A percentile compares a stretch with the other conserved stretches of the same genome.
Evolutionary conservation across 2,797 vertebrate genomes (phyloP).

Genomic region (Pampus argenteus): DNA sequence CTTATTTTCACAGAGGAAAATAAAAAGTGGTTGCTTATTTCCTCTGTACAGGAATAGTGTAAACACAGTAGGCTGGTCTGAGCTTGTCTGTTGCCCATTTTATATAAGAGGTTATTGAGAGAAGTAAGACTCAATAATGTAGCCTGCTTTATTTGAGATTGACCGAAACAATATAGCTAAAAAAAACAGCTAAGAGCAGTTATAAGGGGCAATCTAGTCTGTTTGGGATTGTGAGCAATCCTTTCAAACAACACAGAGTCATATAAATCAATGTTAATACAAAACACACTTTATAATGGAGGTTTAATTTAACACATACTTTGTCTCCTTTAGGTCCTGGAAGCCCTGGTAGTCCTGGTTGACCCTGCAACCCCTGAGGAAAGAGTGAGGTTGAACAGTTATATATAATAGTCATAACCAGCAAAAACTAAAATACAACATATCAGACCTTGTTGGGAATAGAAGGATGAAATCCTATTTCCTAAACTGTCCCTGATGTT

Average conservation of each 20-base stretch:
- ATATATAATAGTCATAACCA: background rate
- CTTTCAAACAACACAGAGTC: background rate
- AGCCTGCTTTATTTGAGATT: background rate
- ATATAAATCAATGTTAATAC: background rate
- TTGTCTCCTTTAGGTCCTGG: slow-evolving; percentile 84
- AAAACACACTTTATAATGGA: background rate
- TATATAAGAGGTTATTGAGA: no score
- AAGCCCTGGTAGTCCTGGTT: slow-evolving; percentile 76
- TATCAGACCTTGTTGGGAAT: background rate
- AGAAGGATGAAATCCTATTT: no score
- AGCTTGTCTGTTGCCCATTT: background rate
- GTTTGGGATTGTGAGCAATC: background rate
- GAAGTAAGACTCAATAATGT: background rate
- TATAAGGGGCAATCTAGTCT: background rate
- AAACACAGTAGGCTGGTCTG: background rate
- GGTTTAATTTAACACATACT: slow-evolving; percentile 64
- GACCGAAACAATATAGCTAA: slow-evolving; percentile 1
- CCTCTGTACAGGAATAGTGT: no score
- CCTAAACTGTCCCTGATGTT: no score
- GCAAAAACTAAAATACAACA: background rate
- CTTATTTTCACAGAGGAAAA: no score
- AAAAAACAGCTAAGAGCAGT: background rate
- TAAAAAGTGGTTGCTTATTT: background rate
- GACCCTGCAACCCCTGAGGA: slow-evolving; percentile 75
- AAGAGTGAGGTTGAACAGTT: slow-evolving; percentile 6